phyloP scores from a whole-genome alignment of 92 coral and sea anemone species.

The Bergia sp. region DNA sequence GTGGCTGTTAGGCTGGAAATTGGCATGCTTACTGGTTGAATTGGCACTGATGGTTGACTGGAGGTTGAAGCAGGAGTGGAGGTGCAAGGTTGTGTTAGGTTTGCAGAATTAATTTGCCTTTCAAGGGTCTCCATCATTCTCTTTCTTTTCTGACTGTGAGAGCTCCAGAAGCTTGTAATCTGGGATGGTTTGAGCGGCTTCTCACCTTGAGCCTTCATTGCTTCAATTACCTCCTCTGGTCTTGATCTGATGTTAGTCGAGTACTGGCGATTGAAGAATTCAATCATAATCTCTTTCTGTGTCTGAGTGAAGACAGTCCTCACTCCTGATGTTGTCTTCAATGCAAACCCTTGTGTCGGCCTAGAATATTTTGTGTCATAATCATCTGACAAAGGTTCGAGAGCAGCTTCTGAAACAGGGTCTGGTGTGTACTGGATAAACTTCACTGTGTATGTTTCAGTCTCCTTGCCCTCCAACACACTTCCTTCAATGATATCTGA shows the following conservation, averaged over 20 bases:
- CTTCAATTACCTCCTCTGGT: conserved; percentile 41
- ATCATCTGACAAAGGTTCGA: neutral
- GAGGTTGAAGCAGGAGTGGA: neutral
- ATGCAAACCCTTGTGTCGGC: conserved; percentile 38
- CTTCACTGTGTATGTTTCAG: conserved; percentile 32
- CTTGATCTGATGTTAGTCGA: conserved; percentile 39
- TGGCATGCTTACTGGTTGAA: neutral
- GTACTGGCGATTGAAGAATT: conserved; percentile 54
- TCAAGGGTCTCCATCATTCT: conserved; percentile 20
- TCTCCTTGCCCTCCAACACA: conserved; percentile 23
- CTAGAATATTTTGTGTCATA: neutral
- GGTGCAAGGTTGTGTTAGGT: neutral
- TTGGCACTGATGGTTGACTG: neutral
- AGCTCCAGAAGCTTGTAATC: conserved; percentile 53
- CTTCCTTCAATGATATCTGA: conserved; percentile 12
- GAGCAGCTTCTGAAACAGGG: conserved; percentile 3
- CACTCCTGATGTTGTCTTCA: conserved; percentile 44
- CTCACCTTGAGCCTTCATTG: conserved; percentile 29
- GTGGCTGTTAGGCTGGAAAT: neutral
- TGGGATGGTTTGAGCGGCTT: conserved; percentile 41
- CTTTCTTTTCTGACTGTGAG: conserved; percentile 47
- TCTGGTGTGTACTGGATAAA: conserved; percentile 48
- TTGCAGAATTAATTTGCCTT: conserved; percentile 26
- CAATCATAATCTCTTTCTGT: conserved; percentile 55
- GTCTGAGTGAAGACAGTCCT: conserved; percentile 21